These are phyloP conservation scores for Eulimnadia texana DNA, from an alignment of 1,140 invertebrate genomes.

Conservation along the genomic window DNA sequence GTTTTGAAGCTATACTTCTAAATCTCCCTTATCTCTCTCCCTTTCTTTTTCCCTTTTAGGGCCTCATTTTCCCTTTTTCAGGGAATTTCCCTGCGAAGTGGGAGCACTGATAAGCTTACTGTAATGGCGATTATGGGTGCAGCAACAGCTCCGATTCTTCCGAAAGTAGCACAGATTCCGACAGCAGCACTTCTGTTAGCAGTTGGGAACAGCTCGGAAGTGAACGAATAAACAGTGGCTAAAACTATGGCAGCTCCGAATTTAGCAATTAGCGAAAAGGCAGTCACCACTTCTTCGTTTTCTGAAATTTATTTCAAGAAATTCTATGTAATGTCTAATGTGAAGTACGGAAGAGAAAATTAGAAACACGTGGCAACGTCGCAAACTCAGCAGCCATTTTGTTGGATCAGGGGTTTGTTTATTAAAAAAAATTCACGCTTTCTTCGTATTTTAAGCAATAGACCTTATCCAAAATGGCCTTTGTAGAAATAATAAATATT, in stretches of 20 bases:
- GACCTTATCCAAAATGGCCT: too few species aligned
- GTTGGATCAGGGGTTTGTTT: too few species aligned
- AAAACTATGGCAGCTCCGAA: neutral
- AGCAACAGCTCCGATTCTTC: neutral
- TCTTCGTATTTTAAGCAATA: too few species aligned
- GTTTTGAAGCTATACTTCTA: too few species aligned
- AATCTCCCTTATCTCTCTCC: too few species aligned
- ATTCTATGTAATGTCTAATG: neutral
- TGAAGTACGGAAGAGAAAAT: neutral
- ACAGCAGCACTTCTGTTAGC: slow-evolving; percentile 1
- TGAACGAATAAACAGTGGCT: neutral
- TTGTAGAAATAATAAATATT: too few species aligned
- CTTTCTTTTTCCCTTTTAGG: too few species aligned
- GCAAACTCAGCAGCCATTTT: too few species aligned
- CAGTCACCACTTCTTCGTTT: neutral
- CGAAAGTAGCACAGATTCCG: neutral
- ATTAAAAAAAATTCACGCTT: too few species aligned
- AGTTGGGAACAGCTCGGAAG: neutral
- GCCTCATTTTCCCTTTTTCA: too few species aligned
- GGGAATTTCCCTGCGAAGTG: too few species aligned
- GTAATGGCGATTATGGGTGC: neutral
- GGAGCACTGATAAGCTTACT: neutral
- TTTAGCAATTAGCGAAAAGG: neutral
- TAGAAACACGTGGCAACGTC: too few species aligned
- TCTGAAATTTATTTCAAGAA: neutral